Evolutionary conservation across 2,113 vertebrate species (phyloP).

Genomic region (Psophia crepitans): DNA sequence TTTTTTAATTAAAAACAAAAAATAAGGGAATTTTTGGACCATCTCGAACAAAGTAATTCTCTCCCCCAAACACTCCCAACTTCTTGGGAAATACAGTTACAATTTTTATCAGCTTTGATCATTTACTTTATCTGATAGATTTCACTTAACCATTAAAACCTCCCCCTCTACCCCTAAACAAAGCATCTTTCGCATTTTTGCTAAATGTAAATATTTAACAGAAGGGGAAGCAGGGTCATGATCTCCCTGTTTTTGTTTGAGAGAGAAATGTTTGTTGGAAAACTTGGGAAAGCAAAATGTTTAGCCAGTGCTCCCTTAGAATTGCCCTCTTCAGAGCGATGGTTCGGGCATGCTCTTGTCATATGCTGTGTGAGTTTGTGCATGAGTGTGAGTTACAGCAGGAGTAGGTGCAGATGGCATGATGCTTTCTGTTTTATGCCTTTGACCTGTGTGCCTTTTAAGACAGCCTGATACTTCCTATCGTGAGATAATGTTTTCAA

Average conservation of each 20-base stretch:
- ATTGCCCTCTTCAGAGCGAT: background rate
- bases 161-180: background rate
- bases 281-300: background rate
- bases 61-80: no score
- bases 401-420: background rate
- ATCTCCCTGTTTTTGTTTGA: background rate
- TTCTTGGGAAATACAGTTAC: background rate
- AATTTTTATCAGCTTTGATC: background rate
- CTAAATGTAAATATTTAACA: background rate
- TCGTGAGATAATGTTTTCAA: background rate
- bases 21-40: background rate
- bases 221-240: background rate
- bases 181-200: background rate
- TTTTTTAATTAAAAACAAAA: no score
- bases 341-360: background rate
- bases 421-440: background rate
- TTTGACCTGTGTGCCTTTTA: background rate
- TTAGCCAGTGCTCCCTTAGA: background rate
- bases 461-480: background rate
- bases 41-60: background rate
- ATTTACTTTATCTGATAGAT: background rate
- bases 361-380: accelerated
- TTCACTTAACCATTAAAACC: background rate
- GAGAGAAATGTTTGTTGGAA: background rate
- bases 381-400: background rate